Evolutionary conservation across 2,113 vertebrate genomes (phyloP).

Genomic region (Laticauda laticaudata): DNA sequence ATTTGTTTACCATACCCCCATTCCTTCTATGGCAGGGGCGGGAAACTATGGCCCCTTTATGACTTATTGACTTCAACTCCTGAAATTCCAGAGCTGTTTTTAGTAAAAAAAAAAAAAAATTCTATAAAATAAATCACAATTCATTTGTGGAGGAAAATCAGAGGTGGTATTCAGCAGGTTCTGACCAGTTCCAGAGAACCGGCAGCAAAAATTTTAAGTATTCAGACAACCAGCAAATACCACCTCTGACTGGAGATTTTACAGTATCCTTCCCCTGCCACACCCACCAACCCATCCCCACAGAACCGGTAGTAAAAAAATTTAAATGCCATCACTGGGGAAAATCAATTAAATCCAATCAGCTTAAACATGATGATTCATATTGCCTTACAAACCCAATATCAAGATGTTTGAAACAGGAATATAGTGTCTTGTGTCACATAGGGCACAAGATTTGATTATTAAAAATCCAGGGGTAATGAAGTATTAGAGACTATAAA

Average conservation of each 20-base stretch:
- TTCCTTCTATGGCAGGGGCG: not conserved
- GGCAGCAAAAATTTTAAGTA: too few relatives aligned
- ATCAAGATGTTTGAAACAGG: not conserved
- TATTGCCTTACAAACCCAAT: not conserved
- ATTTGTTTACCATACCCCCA: not conserved
- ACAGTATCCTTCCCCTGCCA: too few relatives aligned
- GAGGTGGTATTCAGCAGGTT: too few relatives aligned
- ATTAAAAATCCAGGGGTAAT: not conserved
- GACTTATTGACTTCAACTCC: not conserved
- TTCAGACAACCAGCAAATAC: too few relatives aligned
- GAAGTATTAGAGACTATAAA: not conserved
- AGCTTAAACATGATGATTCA: not conserved
- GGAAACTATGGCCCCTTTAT: too few relatives aligned
- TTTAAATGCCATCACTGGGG: too few relatives aligned
- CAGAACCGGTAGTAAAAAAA: too few relatives aligned
- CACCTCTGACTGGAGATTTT: too few relatives aligned
- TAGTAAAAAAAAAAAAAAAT: not conserved
- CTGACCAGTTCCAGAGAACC: too few relatives aligned
- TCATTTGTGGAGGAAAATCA: not conserved
- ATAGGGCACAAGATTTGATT: not conserved
- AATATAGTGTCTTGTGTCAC: not conserved
- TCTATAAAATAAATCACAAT: not conserved
- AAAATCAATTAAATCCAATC: not conserved
- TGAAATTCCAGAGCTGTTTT: not conserved
- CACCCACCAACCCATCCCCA: too few relatives aligned